A percentile compares a stretch with the other conserved stretches of the same genome.
These are phyloP conservation scores for Rhopalosiphum nymphaeae DNA, from an alignment of 2,888 invertebrate genomes.

Conservation along the genomic window DNA sequence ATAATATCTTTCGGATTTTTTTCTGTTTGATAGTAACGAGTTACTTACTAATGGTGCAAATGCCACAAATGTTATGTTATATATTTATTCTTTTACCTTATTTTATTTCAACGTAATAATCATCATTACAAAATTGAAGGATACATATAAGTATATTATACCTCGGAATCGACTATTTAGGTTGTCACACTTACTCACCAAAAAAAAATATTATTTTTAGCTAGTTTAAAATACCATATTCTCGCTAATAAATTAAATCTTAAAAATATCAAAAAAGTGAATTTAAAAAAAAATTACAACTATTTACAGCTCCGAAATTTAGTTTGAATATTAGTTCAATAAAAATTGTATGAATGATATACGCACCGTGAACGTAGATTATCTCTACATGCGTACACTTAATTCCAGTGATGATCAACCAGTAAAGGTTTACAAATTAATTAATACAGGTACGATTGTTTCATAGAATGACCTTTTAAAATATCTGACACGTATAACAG, in stretches of 20 bases:
- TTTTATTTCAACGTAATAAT: background rate
- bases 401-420: background rate
- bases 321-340: conserved; percentile 1
- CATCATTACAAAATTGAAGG: background rate
- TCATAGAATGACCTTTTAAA: background rate
- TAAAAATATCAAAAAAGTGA: background rate
- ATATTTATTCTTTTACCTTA: background rate
- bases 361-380: background rate
- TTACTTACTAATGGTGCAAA: background rate
- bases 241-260: background rate
- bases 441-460: background rate
- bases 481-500: background rate
- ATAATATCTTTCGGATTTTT: background rate
- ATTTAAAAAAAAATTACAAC: background rate
- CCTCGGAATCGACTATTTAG: background rate
- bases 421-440: background rate
- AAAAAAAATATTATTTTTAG: background rate
- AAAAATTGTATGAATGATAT: background rate
- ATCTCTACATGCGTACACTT: background rate
- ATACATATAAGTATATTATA: background rate
- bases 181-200: background rate
- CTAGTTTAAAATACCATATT: background rate
- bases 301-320: background rate
- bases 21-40: background rate
- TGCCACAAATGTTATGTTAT: background rate